These are phyloP conservation scores for Myripristis jacobus DNA, from an alignment of 2,797 vertebrate species.

Conservation along the genomic window DNA sequence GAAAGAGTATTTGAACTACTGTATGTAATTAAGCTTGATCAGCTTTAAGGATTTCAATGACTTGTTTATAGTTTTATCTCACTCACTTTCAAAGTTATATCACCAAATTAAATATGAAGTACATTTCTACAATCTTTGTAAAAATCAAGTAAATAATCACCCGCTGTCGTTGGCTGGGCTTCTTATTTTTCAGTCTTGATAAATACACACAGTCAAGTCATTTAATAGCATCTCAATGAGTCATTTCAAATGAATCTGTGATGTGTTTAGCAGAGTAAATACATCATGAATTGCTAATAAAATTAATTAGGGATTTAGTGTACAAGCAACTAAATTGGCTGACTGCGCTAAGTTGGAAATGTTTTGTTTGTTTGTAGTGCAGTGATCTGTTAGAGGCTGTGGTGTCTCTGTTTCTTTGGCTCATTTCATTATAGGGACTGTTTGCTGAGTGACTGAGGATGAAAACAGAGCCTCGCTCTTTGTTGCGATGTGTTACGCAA, in stretches of 20 bases:
- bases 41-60: too few species aligned
- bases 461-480: constrained; percentile 62
- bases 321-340: constrained; percentile 47
- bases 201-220: constrained; percentile 23
- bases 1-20: too few species aligned
- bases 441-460: constrained; percentile 56
- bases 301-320: constrained; percentile 43
- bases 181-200: constrained; percentile 28
- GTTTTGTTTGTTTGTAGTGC: neutral
- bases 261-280: constrained; percentile 48
- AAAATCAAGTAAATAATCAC: neutral
- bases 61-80: too few species aligned
- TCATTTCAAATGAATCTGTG: constrained; percentile 42
- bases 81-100: neutral
- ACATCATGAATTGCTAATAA: constrained; percentile 50
- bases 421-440: constrained; percentile 62
- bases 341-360: constrained; percentile 24
- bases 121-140: constrained; percentile 13
- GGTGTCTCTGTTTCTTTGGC: constrained; percentile 46
- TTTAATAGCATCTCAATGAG: constrained; percentile 26
- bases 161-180: constrained; percentile 1
- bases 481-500: constrained; percentile 46
- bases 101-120: neutral
- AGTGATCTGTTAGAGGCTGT: constrained; percentile 38
- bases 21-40: too few species aligned